These are phyloP conservation scores for Acheta domesticus DNA, from an alignment of 2,888 invertebrate species.

Conservation along the genomic window DNA sequence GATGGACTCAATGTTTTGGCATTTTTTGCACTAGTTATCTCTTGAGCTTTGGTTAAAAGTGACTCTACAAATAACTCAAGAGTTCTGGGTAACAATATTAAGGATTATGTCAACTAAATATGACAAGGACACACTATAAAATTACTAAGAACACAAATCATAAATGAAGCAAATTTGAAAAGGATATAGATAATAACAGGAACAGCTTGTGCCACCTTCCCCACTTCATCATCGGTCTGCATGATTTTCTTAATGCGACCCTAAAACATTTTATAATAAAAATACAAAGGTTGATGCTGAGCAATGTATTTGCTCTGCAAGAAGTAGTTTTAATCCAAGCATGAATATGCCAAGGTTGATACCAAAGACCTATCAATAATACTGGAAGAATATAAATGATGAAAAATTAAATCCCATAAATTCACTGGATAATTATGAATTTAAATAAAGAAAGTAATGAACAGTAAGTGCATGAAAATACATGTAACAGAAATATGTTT, in stretches of 20 bases:
- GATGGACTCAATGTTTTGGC: conserved; percentile 92
- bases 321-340: not conserved
- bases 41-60: conserved; percentile 80
- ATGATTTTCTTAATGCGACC: conserved; percentile 99
- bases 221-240: conserved; percentile 99
- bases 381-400: too few relatives aligned
- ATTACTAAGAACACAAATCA: not conserved
- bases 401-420: too few relatives aligned
- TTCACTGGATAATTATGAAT: not conserved
- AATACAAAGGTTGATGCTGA: conserved; percentile 21
- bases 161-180: conserved; percentile 49
- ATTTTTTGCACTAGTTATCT: conserved; percentile 80
- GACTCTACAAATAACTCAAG: conserved; percentile 93
- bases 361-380: too few relatives aligned
- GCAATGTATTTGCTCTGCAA: too few relatives aligned
- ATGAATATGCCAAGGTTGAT: conserved; percentile 19
- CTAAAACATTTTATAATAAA: conserved; percentile 54
- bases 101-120: not conserved
- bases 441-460: not conserved
- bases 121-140: not conserved
- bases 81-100: conserved; percentile 67
- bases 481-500: not conserved
- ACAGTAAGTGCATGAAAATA: not conserved
- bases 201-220: conserved; percentile 98
- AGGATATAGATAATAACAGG: conserved; percentile 98